These are phyloP conservation scores for Hypomecis atomaria DNA, from an alignment of 2,888 invertebrate genomes.

Conservation along the genomic window DNA sequence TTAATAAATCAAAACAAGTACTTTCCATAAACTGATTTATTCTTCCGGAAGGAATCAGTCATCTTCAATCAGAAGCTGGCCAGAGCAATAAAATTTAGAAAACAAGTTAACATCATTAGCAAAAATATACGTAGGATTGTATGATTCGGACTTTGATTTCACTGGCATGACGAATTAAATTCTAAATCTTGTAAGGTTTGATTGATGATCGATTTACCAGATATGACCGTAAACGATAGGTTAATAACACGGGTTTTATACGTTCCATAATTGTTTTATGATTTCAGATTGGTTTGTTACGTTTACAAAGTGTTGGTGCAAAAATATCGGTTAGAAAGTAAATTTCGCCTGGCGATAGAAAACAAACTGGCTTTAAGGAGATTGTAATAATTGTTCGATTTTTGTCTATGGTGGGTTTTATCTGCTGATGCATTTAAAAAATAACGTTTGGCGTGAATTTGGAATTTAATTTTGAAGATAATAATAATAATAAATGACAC, in stretches of 20 bases:
- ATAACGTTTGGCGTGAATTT: too few relatives aligned
- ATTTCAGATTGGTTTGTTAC: conserved; percentile 16
- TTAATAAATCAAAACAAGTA: conserved; percentile 36
- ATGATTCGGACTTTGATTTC: conserved; percentile 33
- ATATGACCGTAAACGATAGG: conserved; percentile 32
- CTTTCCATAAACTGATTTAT: conserved; percentile 40
- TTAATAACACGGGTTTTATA: conserved; percentile 29
- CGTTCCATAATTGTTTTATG: conserved; percentile 25
- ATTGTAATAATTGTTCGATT: not conserved
- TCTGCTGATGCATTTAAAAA: too few relatives aligned
- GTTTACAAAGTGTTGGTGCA: conserved; percentile 21
- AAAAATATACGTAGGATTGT: conserved; percentile 36
- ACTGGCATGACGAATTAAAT: conserved; percentile 26
- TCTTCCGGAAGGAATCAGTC: conserved; percentile 48
- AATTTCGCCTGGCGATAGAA: conserved; percentile 9
- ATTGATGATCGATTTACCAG: conserved; percentile 31
- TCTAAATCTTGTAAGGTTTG: conserved; percentile 19
- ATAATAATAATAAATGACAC: too few relatives aligned
- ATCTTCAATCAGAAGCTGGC: conserved; percentile 43
- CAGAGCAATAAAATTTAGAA: conserved; percentile 41
- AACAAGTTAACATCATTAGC: conserved; percentile 38
- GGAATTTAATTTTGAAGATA: too few relatives aligned
- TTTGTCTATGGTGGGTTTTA: not conserved
- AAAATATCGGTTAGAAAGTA: conserved; percentile 36
- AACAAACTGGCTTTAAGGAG: not conserved